Percentiles rank a stretch among this genome's conserved stretches.
Evolutionary conservation across 2,797 vertebrate species (phyloP).

Genomic region (Vipera ursinii): DNA sequence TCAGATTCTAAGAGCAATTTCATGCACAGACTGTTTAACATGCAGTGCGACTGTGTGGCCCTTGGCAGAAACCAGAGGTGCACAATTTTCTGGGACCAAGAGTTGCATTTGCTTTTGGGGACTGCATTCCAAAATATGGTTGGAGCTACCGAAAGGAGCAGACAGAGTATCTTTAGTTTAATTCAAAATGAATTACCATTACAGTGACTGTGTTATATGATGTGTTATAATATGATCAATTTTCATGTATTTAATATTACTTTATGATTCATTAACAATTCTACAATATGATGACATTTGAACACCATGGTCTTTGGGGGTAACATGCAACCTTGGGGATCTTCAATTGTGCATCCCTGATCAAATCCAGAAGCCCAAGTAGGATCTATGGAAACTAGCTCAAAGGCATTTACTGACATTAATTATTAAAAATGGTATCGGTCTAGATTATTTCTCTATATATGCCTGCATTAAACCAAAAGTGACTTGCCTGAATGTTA

Average conservation of each 20-base stretch:
- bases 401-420: not conserved
- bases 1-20: not conserved
- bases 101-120: not conserved
- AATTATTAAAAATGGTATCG: not conserved
- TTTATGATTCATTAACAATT: not conserved
- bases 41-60: not conserved
- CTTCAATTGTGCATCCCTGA: not conserved
- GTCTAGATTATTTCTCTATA: not conserved
- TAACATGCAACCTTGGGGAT: not conserved
- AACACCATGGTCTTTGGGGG: not conserved
- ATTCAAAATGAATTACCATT: not conserved
- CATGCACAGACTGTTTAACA: not conserved
- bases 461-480: not conserved
- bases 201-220: not conserved
- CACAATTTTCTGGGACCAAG: not conserved
- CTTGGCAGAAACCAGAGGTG: not conserved
- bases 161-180: not conserved
- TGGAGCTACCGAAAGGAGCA: not conserved
- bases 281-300: not conserved
- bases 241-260: not conserved
- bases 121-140: not conserved
- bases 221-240: not conserved
- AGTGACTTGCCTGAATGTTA: not conserved
- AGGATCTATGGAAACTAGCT: not conserved
- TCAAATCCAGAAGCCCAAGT: not conserved